Conservation (phyloP, 2,797 vertebrate species). For the Trachurus trachurus region DNA sequence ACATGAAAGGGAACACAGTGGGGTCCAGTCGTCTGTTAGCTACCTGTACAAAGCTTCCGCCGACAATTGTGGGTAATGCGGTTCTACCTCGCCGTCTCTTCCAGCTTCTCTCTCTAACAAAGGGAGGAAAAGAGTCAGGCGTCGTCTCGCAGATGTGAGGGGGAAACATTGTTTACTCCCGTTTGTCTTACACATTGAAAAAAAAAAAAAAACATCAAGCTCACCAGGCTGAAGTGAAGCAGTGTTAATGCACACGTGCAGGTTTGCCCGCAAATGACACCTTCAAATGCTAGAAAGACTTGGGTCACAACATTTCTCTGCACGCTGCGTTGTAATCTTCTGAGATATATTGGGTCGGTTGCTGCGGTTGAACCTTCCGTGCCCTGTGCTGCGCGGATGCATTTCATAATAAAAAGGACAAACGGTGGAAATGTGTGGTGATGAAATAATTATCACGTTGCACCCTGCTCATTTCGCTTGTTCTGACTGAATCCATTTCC, state of each 20-base stretch:
- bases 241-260: conserved; percentile 30
- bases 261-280: neutral
- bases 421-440: conserved; percentile 4
- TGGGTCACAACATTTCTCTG: neutral
- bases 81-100: neutral
- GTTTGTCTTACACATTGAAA: conserved; percentile 39
- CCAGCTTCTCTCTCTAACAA: conserved; percentile 29
- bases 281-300: conserved; percentile 12
- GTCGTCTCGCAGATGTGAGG: neutral
- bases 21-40: conserved; percentile 67
- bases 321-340: neutral
- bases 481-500: conserved; percentile 30
- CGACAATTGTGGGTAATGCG: conserved; percentile 10
- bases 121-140: conserved; percentile 14
- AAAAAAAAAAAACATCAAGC: conserved; percentile 18
- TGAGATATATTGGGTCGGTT: conserved; percentile 7
- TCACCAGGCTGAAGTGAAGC: conserved; percentile 43
- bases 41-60: conserved; percentile 69
- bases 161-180: conserved; percentile 39
- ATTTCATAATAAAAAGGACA: conserved; percentile 17
- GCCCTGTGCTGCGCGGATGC: neutral
- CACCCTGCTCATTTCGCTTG: conserved; percentile 41
- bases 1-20: conserved; percentile 74
- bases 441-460: conserved; percentile 45
- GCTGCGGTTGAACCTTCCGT: neutral